Evolutionary conservation across 1,140 invertebrate species (phyloP).

Genomic region (Drosophila guanche): DNA sequence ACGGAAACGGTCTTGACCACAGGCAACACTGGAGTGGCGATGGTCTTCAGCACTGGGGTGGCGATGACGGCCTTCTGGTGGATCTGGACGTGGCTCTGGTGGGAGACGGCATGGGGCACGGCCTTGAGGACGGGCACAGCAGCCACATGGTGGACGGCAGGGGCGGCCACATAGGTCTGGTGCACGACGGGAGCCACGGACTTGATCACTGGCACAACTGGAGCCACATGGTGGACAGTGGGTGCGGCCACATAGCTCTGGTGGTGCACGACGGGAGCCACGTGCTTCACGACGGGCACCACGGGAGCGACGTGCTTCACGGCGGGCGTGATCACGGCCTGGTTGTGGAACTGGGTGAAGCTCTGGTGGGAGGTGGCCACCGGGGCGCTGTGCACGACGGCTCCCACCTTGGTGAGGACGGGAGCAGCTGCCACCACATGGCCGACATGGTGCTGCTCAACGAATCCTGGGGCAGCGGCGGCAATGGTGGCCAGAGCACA

Average conservation of each 20-base stretch:
- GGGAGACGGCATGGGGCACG: constrained; percentile 83
- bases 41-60: constrained; percentile 57
- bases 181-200: constrained; percentile 44
- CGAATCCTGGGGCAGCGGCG: constrained; percentile 66
- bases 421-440: constrained; percentile 49
- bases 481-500: constrained; percentile 65
- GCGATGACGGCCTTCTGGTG: constrained; percentile 68
- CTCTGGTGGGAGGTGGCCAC: constrained; percentile 84
- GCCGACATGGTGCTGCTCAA: constrained; percentile 59
- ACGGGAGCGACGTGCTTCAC: constrained; percentile 66
- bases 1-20: constrained; percentile 41
- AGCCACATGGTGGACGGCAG: constrained; percentile 78
- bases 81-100: constrained; percentile 84
- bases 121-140: constrained; percentile 57
- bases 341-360: constrained; percentile 73
- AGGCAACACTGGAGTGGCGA: constrained; percentile 49
- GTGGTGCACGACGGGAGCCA: constrained; percentile 49
- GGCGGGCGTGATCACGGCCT: constrained; percentile 66
- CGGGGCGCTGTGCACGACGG: constrained; percentile 61
- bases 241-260: constrained; percentile 54
- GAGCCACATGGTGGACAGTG: constrained; percentile 51
- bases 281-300: constrained; percentile 46
- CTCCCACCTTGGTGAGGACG: constrained; percentile 63
- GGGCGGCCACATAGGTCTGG: constrained; percentile 49
- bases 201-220: constrained; percentile 37